Conservation (phyloP, 2,888 invertebrate species). For the Phrixothrix hirtus region DNA sequence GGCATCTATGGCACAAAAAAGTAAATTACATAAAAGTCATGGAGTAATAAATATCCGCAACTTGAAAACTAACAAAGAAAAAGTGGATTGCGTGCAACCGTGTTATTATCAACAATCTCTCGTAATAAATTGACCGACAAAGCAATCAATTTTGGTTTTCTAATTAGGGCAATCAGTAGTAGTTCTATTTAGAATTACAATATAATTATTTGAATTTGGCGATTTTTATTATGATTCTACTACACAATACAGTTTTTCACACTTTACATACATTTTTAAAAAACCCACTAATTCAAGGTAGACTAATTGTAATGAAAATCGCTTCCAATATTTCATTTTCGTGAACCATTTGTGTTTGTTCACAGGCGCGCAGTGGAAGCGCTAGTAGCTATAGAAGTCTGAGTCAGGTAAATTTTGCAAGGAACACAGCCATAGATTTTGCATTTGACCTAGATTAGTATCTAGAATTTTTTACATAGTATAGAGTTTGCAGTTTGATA, state of each 20-base stretch:
- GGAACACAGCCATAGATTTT: slow-evolving; percentile 22
- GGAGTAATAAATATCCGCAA: too few relatives aligned
- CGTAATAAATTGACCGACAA: too few relatives aligned
- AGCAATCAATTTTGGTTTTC: too few relatives aligned
- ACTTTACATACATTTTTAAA: neutral
- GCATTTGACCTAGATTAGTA: slow-evolving; percentile 25
- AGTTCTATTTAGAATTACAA: neutral
- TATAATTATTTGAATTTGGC: neutral
- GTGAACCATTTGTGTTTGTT: slow-evolving; percentile 47
- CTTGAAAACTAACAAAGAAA: too few relatives aligned
- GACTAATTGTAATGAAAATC: slow-evolving; percentile 15
- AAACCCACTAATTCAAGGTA: neutral
- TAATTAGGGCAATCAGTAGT: too few relatives aligned
- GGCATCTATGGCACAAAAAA: too few relatives aligned
- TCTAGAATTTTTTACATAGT: slow-evolving; percentile 20
- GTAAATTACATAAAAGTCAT: too few relatives aligned
- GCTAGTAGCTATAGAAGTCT: slow-evolving; percentile 89
- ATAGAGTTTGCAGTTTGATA: slow-evolving; percentile 28
- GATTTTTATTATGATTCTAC: slow-evolving; percentile 14
- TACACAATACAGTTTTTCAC: too few relatives aligned
- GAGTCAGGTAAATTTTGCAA: slow-evolving; percentile 71
- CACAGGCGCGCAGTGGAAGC: slow-evolving; percentile 86
- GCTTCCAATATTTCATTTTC: slow-evolving; percentile 13
- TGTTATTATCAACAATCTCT: too few relatives aligned
- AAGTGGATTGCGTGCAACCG: too few relatives aligned